These are phyloP conservation scores for Mungos mungo DNA, from an alignment of 2,113 vertebrate species.

Conservation along the genomic window DNA sequence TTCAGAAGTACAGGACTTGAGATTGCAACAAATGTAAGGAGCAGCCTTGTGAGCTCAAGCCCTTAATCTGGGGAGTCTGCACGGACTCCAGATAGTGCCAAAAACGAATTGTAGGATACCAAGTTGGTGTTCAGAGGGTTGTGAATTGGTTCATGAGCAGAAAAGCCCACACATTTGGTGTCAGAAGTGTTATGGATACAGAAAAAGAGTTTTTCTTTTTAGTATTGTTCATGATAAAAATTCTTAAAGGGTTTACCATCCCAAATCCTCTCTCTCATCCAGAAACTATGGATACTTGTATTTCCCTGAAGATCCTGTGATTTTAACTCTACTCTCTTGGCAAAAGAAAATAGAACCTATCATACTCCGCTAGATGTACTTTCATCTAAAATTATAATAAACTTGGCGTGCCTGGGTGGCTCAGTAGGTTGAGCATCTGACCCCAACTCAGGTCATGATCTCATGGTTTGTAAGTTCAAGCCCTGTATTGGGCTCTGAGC, in stretches of 20 bases:
- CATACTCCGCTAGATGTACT: neutral
- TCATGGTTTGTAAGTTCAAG: too few species aligned
- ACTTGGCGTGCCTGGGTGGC: neutral
- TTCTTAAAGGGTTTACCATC: neutral
- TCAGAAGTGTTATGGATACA: neutral
- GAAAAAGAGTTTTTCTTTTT: neutral
- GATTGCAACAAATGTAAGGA: neutral
- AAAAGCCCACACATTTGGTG: neutral
- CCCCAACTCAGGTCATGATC: too few species aligned
- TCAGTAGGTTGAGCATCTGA: too few species aligned
- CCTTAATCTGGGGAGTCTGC: neutral
- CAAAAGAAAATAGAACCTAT: neutral
- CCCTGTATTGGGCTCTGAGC: too few species aligned
- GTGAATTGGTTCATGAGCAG: neutral
- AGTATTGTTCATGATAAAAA: neutral
- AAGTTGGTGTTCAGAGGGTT: neutral
- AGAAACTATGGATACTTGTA: neutral
- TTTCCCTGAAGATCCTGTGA: neutral
- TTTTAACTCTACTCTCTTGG: neutral
- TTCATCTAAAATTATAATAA: constrained; percentile 23
- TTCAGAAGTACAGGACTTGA: neutral
- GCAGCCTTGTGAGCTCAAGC: neutral
- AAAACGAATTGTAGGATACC: neutral
- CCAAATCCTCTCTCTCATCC: neutral
- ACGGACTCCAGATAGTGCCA: neutral